Conservation (phyloP, 2,888 invertebrate genomes). For the Peribatodes rhomboidaria region DNA sequence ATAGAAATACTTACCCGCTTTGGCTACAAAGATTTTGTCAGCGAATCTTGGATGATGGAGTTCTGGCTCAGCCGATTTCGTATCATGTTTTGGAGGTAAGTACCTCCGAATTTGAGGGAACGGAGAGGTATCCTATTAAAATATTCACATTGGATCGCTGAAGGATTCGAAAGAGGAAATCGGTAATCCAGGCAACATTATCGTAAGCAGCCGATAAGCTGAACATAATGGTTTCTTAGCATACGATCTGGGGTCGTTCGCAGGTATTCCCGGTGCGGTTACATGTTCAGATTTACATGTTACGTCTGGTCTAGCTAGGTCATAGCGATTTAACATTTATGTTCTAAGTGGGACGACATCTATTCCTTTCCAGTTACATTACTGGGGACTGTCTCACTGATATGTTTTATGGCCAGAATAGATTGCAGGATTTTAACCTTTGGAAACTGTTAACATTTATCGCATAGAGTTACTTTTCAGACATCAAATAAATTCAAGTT, state of each 20-base stretch:
- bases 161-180: conserved; percentile 45
- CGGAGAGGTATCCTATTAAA: conserved; percentile 54
- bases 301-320: conserved; percentile 20
- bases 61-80: conserved; percentile 66
- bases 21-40: conserved; percentile 77
- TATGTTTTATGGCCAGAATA: neutral
- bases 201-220: conserved; percentile 36
- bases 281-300: conserved; percentile 22
- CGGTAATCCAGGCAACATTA: conserved; percentile 42
- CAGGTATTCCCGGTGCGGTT: conserved; percentile 5
- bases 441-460: neutral
- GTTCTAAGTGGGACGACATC: neutral
- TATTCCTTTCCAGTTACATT: neutral
- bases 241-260: conserved; percentile 12
- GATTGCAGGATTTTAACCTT: neutral
- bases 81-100: conserved; percentile 67
- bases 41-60: conserved; percentile 69
- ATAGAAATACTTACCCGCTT: conserved; percentile 79
- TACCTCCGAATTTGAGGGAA: conserved; percentile 47
- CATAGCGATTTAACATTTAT: conserved; percentile 19
- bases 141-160: conserved; percentile 51
- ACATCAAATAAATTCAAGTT: too few species aligned
- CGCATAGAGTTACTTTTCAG: neutral
- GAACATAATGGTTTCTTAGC: conserved; percentile 27
- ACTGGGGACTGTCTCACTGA: neutral